phyloP scores from a whole-genome alignment of 2,888 invertebrate species.

The Yponomeuta evonymella region DNA sequence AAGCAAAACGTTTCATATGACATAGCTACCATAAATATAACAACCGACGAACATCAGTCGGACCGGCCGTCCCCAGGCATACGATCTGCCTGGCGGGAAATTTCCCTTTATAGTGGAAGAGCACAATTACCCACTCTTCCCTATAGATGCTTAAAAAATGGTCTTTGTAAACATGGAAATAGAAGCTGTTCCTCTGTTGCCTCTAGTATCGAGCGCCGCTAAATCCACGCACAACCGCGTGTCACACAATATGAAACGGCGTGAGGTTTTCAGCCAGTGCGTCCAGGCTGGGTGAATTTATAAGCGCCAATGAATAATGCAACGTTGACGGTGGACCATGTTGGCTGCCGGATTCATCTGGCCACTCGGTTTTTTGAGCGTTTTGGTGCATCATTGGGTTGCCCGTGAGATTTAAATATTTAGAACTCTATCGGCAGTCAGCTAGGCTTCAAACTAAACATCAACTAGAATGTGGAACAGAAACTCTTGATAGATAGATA shows the following conservation, averaged over 20 bases:
- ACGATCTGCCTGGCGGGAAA: too few relatives aligned
- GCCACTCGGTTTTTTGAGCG: not conserved
- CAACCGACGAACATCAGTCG: too few relatives aligned
- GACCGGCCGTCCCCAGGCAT: too few relatives aligned
- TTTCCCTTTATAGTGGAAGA: too few relatives aligned
- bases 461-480: too few relatives aligned
- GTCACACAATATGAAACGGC: constrained; percentile 25
- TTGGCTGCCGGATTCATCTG: constrained; percentile 2
- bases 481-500: too few relatives aligned
- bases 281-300: constrained; percentile 25
- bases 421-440: not conserved
- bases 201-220: constrained; percentile 11
- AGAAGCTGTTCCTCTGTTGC: not conserved
- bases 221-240: constrained; percentile 24
- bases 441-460: not conserved
- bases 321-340: constrained; percentile 21
- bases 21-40: too few relatives aligned
- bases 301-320: constrained; percentile 31
- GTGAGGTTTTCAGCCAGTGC: constrained; percentile 26
- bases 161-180: not conserved
- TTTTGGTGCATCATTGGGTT: not conserved
- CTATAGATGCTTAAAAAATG: too few relatives aligned
- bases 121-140: too few relatives aligned
- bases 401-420: not conserved
- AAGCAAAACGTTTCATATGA: too few relatives aligned